phyloP scores from a whole-genome alignment of 2,113 vertebrate genomes.

The Rhea pennata region DNA sequence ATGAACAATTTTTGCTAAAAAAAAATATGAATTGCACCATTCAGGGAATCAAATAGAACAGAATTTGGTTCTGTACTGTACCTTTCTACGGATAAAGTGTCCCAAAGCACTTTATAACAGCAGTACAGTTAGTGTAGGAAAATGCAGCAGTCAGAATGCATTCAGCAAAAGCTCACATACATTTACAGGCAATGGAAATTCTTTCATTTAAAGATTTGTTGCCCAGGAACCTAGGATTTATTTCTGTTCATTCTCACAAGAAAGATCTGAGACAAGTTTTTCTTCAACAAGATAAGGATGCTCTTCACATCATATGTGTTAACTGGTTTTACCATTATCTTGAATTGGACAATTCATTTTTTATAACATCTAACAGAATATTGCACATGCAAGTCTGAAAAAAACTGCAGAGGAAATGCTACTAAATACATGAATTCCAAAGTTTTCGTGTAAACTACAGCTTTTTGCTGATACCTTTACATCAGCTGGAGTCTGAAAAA shows the following conservation, averaged over 20 bases:
- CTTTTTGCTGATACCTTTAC: background rate
- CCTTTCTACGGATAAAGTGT: background rate
- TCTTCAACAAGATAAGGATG: background rate
- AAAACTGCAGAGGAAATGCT: background rate
- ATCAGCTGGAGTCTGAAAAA: background rate
- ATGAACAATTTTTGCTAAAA: background rate
- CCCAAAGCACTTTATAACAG: background rate
- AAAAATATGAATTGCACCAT: background rate
- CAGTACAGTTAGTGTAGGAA: background rate
- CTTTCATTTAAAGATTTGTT: background rate
- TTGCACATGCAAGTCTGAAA: background rate
- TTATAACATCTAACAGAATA: background rate
- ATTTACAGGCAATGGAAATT: background rate
- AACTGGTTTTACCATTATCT: background rate
- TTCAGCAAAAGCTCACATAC: background rate
- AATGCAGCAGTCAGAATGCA: background rate
- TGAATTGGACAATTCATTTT: background rate
- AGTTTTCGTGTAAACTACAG: background rate
- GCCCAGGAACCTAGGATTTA: background rate
- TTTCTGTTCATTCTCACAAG: constrained; percentile 1
- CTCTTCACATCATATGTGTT: background rate
- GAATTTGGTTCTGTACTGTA: background rate
- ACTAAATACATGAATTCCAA: background rate
- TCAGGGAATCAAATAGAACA: background rate
- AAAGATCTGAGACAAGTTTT: background rate